Evolutionary conservation across 1,140 invertebrate genomes (phyloP).

Genomic region (Harlomillsia oculata): DNA sequence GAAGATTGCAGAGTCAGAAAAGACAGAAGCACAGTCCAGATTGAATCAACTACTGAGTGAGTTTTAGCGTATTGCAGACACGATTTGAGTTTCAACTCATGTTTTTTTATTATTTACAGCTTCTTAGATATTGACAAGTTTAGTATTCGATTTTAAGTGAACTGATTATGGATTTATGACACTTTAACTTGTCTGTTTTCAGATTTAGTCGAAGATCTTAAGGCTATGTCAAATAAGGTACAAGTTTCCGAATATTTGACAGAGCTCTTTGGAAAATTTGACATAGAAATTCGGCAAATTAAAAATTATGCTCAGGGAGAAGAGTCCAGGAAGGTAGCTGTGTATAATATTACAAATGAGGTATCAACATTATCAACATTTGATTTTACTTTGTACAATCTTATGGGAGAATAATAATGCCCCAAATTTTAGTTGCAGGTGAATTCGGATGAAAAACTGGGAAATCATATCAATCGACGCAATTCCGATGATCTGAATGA

Average conservation of each 20-base stretch:
- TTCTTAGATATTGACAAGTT: too few species aligned
- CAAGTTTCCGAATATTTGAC: constrained; percentile 29
- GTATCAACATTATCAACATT: background rate
- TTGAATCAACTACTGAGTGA: constrained; percentile 29
- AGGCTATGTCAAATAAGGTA: constrained; percentile 32
- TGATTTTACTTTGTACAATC: background rate
- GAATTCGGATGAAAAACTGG: constrained; percentile 12
- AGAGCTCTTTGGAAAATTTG: constrained; percentile 29
- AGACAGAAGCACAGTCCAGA: constrained; percentile 21
- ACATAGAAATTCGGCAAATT: constrained; percentile 30
- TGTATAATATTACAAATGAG: constrained; percentile 25
- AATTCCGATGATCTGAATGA: constrained; percentile 17
- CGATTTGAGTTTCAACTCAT: too few species aligned
- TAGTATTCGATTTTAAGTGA: background rate
- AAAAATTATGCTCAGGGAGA: constrained; percentile 28
- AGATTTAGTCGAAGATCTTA: constrained; percentile 32
- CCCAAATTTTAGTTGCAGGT: background rate
- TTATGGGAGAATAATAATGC: background rate
- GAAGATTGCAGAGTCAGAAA: constrained; percentile 18
- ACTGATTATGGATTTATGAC: background rate
- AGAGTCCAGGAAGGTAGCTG: constrained; percentile 19
- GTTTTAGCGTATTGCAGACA: background rate
- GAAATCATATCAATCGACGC: constrained; percentile 18
- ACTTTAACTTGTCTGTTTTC: background rate
- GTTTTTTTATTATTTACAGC: too few species aligned